Conservation (phyloP, 2,888 invertebrate genomes). For the Melieria omissa region DNA sequence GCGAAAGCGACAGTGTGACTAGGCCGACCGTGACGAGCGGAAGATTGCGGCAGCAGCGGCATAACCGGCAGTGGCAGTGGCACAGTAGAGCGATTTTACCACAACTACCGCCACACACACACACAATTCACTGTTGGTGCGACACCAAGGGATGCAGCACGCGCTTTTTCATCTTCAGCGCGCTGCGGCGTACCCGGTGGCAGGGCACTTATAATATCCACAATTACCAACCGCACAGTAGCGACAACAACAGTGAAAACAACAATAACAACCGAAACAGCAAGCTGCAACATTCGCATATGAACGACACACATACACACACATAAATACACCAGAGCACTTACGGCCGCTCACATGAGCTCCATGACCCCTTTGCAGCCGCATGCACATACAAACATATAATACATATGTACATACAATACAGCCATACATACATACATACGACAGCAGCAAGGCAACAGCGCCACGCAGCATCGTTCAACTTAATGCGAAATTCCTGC, state of each 20-base stretch:
- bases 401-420: neutral
- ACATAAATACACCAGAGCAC: slow-evolving; percentile 11
- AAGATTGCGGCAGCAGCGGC: too few species aligned
- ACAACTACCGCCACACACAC: neutral
- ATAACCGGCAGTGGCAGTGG: too few species aligned
- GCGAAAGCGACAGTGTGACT: too few species aligned
- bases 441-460: slow-evolving; percentile 7
- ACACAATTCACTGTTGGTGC: neutral
- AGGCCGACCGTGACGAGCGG: too few species aligned
- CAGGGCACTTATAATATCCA: neutral
- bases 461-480: slow-evolving; percentile 19
- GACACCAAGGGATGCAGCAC: neutral
- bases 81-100: too few species aligned
- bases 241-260: neutral
- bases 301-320: neutral
- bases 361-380: neutral
- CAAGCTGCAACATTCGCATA: slow-evolving; percentile 4
- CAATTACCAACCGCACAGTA: slow-evolving; percentile 28
- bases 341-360: neutral
- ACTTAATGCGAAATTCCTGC: slow-evolving; percentile 62
- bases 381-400: neutral
- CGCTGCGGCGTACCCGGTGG: too few species aligned
- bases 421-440: slow-evolving; percentile 2
- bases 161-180: neutral
- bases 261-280: slow-evolving; percentile 9